Conservation (phyloP, 2,113 vertebrate species). For the Perccottus glenii region DNA sequence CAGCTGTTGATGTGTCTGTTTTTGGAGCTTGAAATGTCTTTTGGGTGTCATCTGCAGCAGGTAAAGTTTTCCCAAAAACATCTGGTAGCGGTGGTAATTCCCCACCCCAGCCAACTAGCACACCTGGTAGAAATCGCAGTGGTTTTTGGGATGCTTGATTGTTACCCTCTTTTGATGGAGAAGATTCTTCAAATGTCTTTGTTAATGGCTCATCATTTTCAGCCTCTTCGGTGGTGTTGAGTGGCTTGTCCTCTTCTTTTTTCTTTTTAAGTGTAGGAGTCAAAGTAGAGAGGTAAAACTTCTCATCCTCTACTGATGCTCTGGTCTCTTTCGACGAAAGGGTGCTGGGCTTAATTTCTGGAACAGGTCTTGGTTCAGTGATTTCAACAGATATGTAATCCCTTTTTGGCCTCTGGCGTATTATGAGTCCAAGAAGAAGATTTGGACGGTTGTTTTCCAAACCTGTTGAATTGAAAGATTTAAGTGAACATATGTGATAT, state of each 20-base stretch:
- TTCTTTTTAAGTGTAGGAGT: conserved; percentile 73
- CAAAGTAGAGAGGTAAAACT: conserved; percentile 88
- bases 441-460: conserved; percentile 93
- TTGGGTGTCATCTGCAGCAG: conserved; percentile 81
- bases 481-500: background rate
- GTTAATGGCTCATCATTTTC: conserved; percentile 57
- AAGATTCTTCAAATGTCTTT: conserved; percentile 69
- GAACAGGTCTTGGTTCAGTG: conserved; percentile 80
- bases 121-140: conserved; percentile 94
- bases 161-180: conserved; percentile 74
- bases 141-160: conserved; percentile 86
- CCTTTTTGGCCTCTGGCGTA: conserved; percentile 92
- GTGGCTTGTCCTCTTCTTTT: conserved; percentile 84
- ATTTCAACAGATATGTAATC: conserved; percentile 83
- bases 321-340: conserved; percentile 74
- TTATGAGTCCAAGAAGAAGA: conserved; percentile 92
- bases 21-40: conserved; percentile 72
- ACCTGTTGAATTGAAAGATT: conserved; percentile 77
- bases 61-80: conserved; percentile 81
- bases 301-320: conserved; percentile 84
- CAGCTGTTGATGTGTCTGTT: conserved; percentile 58
- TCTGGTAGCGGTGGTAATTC: conserved; percentile 84
- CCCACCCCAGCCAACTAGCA: conserved; percentile 91
- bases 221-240: conserved; percentile 72
- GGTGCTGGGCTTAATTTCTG: conserved; percentile 85